Percentiles rank a stretch among this genome's conserved stretches.
phyloP scores from a whole-genome alignment of 2,113 vertebrate species.

The Rhinolophus ferrumequinum region DNA sequence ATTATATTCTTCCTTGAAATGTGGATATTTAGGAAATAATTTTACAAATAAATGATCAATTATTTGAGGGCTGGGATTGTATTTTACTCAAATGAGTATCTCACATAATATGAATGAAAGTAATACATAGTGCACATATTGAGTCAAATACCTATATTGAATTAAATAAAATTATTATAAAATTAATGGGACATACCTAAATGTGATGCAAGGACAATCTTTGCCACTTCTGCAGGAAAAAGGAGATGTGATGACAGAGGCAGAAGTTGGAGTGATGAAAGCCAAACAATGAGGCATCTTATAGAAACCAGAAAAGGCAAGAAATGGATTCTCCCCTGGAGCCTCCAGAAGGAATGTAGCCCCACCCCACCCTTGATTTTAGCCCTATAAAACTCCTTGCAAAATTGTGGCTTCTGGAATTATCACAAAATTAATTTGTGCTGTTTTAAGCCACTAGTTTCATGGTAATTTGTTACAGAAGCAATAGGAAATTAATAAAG shows the following conservation, averaged over 20 bases:
- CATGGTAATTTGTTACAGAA: not conserved
- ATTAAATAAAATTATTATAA: not conserved
- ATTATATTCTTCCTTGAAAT: not conserved
- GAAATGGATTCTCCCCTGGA: not conserved
- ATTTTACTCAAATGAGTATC: not conserved
- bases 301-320: too few relatives aligned
- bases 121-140: not conserved
- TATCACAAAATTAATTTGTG: not conserved
- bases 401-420: not conserved
- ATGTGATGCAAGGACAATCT: not conserved
- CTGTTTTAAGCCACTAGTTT: not conserved
- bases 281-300: too few relatives aligned
- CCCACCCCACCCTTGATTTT: not conserved
- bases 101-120: not conserved
- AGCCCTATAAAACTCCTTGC: not conserved
- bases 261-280: not conserved
- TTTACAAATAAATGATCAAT: not conserved
- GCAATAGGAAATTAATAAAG: not conserved
- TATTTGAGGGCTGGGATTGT: not conserved
- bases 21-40: not conserved
- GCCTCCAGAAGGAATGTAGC: fast-evolving
- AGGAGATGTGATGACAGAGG: not conserved
- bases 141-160: not conserved
- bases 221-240: not conserved
- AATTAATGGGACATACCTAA: not conserved